Conservation (phyloP, 2,113 vertebrate genomes). For the Gopherus evgoodei region DNA sequence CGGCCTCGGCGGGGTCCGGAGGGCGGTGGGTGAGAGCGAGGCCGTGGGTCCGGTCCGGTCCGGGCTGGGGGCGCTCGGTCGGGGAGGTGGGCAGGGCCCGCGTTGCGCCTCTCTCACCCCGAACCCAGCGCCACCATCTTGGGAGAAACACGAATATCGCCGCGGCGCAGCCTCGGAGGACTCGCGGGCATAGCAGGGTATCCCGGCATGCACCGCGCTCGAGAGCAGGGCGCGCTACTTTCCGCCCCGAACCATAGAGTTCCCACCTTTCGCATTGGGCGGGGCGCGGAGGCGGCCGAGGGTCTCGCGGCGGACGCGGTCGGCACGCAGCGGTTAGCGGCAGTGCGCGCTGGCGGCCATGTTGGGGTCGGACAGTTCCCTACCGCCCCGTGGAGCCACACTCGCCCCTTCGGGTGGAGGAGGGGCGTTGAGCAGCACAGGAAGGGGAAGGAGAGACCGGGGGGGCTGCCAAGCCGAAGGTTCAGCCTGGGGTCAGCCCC, state of each 20-base stretch:
- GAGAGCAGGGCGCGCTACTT: neutral
- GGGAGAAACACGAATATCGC: conserved; percentile 62
- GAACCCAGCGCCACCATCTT: conserved; percentile 78
- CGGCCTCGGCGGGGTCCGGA: neutral
- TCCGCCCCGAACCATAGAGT: neutral
- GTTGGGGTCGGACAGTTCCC: neutral
- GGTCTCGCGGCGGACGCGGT: neutral
- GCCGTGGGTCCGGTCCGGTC: neutral
- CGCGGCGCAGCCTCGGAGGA: conserved; percentile 71
- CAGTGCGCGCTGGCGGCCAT: neutral
- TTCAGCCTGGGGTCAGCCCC: neutral
- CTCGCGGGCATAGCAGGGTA: conserved; percentile 44
- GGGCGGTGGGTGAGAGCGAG: neutral
- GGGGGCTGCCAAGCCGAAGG: neutral
- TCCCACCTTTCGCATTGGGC: too few species aligned
- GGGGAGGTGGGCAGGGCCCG: neutral
- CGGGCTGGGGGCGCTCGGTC: neutral
- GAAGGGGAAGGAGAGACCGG: rapidly evolving
- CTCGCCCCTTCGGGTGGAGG: too few species aligned
- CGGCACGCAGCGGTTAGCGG: neutral
- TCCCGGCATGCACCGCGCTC: conserved; percentile 74
- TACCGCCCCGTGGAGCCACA: too few species aligned
- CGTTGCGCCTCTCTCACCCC: conserved; percentile 31
- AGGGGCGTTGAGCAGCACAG: rapidly evolving
- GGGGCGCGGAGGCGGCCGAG: neutral